Evolutionary conservation across 2,113 vertebrate genomes (phyloP).

Genomic region (Centrocercus urophasianus): DNA sequence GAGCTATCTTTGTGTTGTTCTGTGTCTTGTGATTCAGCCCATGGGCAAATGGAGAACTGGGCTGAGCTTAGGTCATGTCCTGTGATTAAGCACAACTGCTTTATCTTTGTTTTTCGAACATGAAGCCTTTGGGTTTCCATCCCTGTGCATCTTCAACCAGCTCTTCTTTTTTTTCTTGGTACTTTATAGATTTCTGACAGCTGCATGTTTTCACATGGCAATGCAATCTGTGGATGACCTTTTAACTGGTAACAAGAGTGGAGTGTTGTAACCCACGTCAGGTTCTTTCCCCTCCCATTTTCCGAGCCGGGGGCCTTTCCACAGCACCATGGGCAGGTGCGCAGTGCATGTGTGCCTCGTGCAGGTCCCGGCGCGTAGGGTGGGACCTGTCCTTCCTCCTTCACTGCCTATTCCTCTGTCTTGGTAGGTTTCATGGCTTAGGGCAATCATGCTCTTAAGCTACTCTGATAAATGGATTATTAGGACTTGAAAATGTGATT

Average conservation of each 20-base stretch:
- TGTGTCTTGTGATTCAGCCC: not conserved
- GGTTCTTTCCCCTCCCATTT: rapidly evolving
- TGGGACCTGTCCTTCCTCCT: rapidly evolving
- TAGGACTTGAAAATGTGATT: too few species aligned
- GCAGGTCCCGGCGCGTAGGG: rapidly evolving
- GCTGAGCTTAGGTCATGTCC: not conserved
- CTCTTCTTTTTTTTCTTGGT: not conserved
- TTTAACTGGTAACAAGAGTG: rapidly evolving
- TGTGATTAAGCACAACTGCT: not conserved
- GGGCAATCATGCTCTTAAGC: not conserved
- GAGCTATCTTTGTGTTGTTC: not conserved
- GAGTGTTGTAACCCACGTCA: too few species aligned
- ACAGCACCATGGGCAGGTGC: not conserved
- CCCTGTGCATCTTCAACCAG: not conserved
- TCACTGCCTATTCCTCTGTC: rapidly evolving
- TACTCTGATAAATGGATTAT: rapidly evolving
- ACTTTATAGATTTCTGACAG: not conserved
- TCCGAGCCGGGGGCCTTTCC: rapidly evolving
- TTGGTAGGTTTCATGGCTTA: rapidly evolving
- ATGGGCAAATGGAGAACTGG: rapidly evolving
- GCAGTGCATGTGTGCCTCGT: rapidly evolving
- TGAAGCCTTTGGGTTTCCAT: not conserved
- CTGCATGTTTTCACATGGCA: not conserved
- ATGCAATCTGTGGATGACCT: not conserved
- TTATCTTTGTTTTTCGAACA: not conserved